Base-by-base conservation (phyloP, 2,888 invertebrate species). In the Gymnosoma rotundatum region DNA sequence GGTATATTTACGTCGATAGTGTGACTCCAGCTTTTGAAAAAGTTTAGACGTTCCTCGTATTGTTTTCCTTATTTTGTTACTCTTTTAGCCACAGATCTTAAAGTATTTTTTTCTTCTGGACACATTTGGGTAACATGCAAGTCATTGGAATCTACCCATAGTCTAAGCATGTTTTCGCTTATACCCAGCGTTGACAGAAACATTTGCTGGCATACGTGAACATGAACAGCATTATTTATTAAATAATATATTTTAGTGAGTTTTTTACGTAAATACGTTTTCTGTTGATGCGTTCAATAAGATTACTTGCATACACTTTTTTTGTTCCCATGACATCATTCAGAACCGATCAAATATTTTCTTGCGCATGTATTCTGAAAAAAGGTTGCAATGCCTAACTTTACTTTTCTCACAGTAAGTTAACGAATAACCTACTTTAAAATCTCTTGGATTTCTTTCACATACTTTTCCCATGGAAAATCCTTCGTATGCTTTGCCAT, bases 331-430 rank as follows among this genome's bases (percentile, higher is more conserved):
- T 50, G 81, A 36, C 70, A 70, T 72, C 61, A 64, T 75, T 58
- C 81, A 74, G 48, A 81, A 81, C 50, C 38, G 38, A 61, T 75
- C 67, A 61, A 75, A 75, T 38, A 81, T 81, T 75, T 63, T 63
- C 45, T 75, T 67, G 48, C 61, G 69, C 25, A 67, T 56, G 21
- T 75, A n/a, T 81, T 81, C 75, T 20, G 75, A 67, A 70, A 75
- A 69, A 38, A 58, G 7, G 60, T 21, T 50, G 25, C 74, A 80
- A 66, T 60, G 67, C 32, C 73, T 20, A 66, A 67, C 21, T 72
- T 61, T 48, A 60, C 52, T 69, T 61, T 80, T 58, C 36, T 79
- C 73, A 36, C 79, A 73, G 58, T 52, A 78, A n/a, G 50, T 69
- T 42, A 70, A 69, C 36, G 58, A 50, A 54, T 32, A 38, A 1